Conservation (phyloP, 2,113 vertebrate species). For the Apteryx owenii region DNA sequence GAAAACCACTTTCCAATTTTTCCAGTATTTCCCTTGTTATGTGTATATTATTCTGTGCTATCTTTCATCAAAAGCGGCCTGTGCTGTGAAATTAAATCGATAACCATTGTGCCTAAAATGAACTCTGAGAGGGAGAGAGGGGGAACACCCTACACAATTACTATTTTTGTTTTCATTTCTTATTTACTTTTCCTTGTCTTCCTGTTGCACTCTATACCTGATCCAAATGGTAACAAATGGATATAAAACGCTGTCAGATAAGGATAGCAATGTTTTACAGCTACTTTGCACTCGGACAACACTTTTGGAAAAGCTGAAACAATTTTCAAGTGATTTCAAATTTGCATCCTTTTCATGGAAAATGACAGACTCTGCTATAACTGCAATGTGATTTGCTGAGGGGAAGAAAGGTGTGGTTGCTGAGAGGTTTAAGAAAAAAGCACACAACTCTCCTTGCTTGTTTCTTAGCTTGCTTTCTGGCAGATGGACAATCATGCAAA, state of each 20-base stretch:
- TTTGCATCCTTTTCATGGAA: not conserved
- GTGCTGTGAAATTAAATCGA: conserved; percentile 18
- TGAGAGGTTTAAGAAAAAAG: not conserved
- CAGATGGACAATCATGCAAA: not conserved
- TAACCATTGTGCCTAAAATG: conserved; percentile 1
- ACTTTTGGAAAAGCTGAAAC: not conserved
- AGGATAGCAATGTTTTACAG: not conserved
- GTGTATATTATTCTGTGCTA: not conserved
- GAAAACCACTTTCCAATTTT: not conserved
- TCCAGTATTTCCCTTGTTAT: not conserved
- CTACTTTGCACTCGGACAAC: not conserved
- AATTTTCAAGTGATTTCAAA: not conserved
- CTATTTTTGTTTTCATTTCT: not conserved
- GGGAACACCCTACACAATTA: not conserved
- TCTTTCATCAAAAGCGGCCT: not conserved
- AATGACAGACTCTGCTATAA: not conserved
- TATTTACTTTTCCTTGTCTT: not conserved
- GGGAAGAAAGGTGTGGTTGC: not conserved
- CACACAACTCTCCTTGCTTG: not conserved
- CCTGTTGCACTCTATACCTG: not conserved
- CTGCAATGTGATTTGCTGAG: rapidly evolving
- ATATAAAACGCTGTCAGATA: not conserved
- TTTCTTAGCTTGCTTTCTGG: not conserved
- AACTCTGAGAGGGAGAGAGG: not conserved
- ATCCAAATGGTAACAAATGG: not conserved